Evolutionary conservation across 1,140 invertebrate genomes (phyloP).

Genomic region (Drosophila neocordata): DNA sequence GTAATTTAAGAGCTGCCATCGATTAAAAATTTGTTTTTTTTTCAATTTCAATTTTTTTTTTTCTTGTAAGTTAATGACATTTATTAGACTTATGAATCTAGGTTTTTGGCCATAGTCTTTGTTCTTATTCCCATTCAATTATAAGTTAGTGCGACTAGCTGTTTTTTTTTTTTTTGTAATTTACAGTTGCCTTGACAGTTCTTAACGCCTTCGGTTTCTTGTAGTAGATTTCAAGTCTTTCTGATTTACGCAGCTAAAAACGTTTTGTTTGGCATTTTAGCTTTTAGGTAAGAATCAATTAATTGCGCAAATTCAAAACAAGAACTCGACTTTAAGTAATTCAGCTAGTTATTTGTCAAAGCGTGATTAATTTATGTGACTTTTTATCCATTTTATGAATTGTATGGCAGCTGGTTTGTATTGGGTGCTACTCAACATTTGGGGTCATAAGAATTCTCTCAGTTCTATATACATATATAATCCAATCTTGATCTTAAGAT

Average conservation of each 20-base stretch:
- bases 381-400: conserved; percentile 19
- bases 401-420: conserved; percentile 32
- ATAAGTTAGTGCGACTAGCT: conserved; percentile 24
- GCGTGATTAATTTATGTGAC: conserved; percentile 69
- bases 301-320: conserved; percentile 61
- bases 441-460: too few species aligned
- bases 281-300: conserved; percentile 57
- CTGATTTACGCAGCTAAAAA: conserved; percentile 50
- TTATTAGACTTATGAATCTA: conserved; percentile 51
- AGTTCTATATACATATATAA: too few species aligned
- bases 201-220: conserved; percentile 30
- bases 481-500: neutral
- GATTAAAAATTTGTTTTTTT: conserved; percentile 58
- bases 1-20: conserved; percentile 60
- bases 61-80: conserved; percentile 34
- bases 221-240: conserved; percentile 18
- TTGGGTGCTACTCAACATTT: conserved; percentile 33
- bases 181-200: conserved; percentile 20
- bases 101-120: conserved; percentile 50
- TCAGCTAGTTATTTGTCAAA: conserved; percentile 73
- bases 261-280: conserved; percentile 56
- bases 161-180: conserved; percentile 13
- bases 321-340: conserved; percentile 61
- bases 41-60: too few species aligned
- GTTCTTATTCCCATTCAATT: conserved; percentile 37